These are phyloP conservation scores for Magallana gigas DNA, from an alignment of 1,140 invertebrate genomes.

Conservation along the genomic window DNA sequence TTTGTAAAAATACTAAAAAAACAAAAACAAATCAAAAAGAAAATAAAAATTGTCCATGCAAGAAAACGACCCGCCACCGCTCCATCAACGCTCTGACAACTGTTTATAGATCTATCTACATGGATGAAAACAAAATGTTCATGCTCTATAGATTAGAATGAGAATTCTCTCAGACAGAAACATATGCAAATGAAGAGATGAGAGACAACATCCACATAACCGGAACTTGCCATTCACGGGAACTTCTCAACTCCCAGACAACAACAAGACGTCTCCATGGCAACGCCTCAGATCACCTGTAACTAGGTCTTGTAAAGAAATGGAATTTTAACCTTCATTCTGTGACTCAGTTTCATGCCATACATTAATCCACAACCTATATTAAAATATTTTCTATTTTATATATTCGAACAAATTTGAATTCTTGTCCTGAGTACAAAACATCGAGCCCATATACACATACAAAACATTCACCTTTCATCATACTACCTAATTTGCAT, in stretches of 20 bases:
- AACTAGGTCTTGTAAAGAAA: constrained; percentile 25
- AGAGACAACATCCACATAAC: constrained; percentile 25
- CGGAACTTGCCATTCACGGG: background rate
- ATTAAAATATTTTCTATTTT: background rate
- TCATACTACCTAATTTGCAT: background rate
- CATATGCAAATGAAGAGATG: constrained; percentile 1
- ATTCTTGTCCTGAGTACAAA: background rate
- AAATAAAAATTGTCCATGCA: background rate
- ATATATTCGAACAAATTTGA: background rate
- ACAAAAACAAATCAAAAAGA: background rate
- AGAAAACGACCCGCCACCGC: background rate
- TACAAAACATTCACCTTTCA: background rate
- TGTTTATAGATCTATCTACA: background rate
- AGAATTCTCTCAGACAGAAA: background rate
- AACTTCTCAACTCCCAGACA: constrained; percentile 29
- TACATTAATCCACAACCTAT: background rate
- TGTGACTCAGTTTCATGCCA: background rate
- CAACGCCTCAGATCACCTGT: constrained; percentile 26
- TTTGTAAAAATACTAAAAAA: background rate
- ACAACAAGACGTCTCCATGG: constrained; percentile 36
- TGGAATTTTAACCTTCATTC: background rate
- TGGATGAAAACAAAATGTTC: background rate
- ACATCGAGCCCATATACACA: background rate
- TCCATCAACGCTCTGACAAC: background rate
- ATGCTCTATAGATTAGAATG: constrained; percentile 2